phyloP scores from a whole-genome alignment of 2,888 invertebrate genomes.

The Megalurothrips usitatus region DNA sequence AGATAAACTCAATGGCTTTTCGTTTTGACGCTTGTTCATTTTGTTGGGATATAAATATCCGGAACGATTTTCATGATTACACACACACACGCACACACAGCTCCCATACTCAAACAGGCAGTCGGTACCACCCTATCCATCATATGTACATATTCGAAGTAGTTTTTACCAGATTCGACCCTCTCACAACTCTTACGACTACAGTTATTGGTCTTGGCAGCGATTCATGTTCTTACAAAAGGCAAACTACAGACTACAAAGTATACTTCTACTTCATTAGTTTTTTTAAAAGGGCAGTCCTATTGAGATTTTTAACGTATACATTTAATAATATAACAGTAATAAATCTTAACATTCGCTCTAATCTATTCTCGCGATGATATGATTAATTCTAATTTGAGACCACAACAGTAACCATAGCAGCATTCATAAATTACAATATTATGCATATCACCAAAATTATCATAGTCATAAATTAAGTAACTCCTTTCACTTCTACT shows the following conservation, averaged over 20 bases:
- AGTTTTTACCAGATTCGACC: conserved; percentile 15
- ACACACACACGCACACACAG: neutral
- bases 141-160: no score
- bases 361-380: neutral
- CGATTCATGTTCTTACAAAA: neutral
- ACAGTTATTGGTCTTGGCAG: neutral
- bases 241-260: neutral
- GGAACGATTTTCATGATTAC: conserved; percentile 7
- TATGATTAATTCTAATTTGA: neutral
- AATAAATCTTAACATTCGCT: neutral
- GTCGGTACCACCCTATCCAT: no score
- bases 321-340: neutral
- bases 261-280: neutral
- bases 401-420: neutral
- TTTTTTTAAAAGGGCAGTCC: neutral
- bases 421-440: neutral
- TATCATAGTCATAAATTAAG: conserved; percentile 16
- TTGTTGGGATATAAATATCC: conserved; percentile 21
- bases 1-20: conserved; percentile 8
- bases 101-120: no score
- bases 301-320: conserved; percentile 19
- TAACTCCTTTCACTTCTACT: neutral
- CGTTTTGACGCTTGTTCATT: conserved; percentile 16
- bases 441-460: conserved; percentile 3
- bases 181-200: conserved; percentile 23